Evolutionary conservation across 2,888 invertebrate genomes (phyloP).

Genomic region (Reticulitermes lucifugus): DNA sequence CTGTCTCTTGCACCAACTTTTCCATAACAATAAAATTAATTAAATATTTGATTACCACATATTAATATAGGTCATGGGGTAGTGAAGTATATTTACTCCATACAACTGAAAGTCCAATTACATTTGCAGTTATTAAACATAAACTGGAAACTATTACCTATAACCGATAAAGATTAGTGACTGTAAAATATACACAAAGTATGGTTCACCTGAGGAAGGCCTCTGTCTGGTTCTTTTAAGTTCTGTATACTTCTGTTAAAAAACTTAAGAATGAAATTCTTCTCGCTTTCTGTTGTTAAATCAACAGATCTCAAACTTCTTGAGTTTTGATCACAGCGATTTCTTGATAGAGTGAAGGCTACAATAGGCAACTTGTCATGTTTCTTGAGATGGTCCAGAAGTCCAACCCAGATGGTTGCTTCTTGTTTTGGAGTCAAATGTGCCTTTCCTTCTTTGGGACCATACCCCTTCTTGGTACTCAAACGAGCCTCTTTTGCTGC

Average conservation of each 20-base stretch:
- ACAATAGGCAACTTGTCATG: slow-evolving; percentile 92
- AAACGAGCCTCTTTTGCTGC: slow-evolving; percentile 51
- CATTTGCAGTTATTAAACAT: no score
- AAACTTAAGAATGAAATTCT: slow-evolving; percentile 85
- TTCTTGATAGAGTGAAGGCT: slow-evolving; percentile 92
- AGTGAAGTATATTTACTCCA: no score
- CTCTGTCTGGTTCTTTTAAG: slow-evolving; percentile 86
- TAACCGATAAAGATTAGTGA: no score
- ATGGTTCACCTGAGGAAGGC: slow-evolving; percentile 82
- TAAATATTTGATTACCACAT: no score
- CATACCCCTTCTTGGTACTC: slow-evolving; percentile 40
- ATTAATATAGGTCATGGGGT: no score
- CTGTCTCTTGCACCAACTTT: no score
- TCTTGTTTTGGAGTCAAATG: slow-evolving; percentile 72
- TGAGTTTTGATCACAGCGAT: slow-evolving; percentile 80
- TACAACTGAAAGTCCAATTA: no score
- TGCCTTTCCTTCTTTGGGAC: slow-evolving; percentile 41
- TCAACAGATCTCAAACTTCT: slow-evolving; percentile 71
- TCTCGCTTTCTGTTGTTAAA: slow-evolving; percentile 87
- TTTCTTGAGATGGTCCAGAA: slow-evolving; percentile 86
- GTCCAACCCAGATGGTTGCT: slow-evolving; percentile 82
- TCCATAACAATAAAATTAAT: no score
- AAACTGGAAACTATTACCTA: no score
- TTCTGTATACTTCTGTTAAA: slow-evolving; percentile 85
- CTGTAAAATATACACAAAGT: no score